phyloP scores from a whole-genome alignment of 2,888 invertebrate species.

The Drosophila tripunctata region DNA sequence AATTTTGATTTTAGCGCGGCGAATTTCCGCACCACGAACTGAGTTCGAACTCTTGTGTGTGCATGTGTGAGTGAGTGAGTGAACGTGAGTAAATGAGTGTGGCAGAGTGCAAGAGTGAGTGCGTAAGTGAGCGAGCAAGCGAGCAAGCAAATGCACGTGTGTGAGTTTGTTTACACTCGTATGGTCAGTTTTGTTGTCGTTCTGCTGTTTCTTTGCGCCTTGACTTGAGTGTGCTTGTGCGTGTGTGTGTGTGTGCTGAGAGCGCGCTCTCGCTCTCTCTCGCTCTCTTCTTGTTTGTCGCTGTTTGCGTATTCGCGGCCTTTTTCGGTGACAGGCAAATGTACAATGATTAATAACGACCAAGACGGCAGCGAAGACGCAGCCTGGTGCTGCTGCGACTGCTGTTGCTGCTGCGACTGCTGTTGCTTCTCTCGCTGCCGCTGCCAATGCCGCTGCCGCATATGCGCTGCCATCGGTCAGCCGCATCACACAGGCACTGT shows the following conservation, averaged over 20 bases:
- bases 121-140: constrained; percentile 39
- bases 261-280: constrained; percentile 42
- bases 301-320: constrained; percentile 79
- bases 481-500: constrained; percentile 49
- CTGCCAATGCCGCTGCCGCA: no score
- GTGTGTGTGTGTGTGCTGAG: constrained; percentile 28
- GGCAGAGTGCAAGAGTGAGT: constrained; percentile 23
- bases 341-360: constrained; percentile 84
- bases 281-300: constrained; percentile 32
- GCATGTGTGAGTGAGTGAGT: constrained; percentile 32
- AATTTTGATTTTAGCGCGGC: constrained; percentile 81
- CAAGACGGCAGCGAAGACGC: constrained; percentile 77
- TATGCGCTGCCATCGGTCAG: constrained; percentile 54
- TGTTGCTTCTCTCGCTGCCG: constrained; percentile 53
- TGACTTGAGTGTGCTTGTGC: constrained; percentile 18
- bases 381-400: constrained; percentile 47
- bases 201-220: constrained; percentile 54
- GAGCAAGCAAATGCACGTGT: constrained; percentile 51
- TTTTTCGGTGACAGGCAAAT: constrained; percentile 83
- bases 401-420: no score
- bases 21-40: constrained; percentile 74
- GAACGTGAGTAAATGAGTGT: constrained; percentile 9
- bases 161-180: constrained; percentile 65
- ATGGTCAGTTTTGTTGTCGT: constrained; percentile 75
- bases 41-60: constrained; percentile 64